phyloP scores from a whole-genome alignment of 1,140 invertebrate genomes.

The Ceratitis capitata region DNA sequence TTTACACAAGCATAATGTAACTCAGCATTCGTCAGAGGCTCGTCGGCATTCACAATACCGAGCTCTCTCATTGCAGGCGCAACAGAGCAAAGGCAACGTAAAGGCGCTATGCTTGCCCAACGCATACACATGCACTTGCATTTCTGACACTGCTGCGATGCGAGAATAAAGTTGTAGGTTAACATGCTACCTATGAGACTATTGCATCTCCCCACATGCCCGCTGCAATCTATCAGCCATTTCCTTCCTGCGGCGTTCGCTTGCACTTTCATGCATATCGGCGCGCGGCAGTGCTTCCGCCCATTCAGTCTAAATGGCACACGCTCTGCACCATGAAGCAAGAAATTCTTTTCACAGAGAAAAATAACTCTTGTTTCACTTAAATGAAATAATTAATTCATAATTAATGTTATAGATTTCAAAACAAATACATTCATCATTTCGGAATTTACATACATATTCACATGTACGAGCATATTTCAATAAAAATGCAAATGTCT shows the following conservation, averaged over 20 bases:
- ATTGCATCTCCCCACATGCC: neutral
- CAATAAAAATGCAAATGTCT: too few species aligned
- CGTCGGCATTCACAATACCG: neutral
- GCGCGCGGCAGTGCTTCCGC: constrained; percentile 8
- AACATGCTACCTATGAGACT: neutral
- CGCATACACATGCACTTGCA: neutral
- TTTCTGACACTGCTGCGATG: neutral
- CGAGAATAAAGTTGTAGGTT: neutral
- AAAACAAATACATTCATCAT: too few species aligned
- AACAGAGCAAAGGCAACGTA: neutral
- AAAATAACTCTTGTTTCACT: too few species aligned
- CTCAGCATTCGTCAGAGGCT: neutral
- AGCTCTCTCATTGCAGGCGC: neutral
- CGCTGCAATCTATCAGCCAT: neutral
- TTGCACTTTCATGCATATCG: constrained; percentile 51
- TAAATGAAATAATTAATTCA: too few species aligned
- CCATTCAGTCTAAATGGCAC: too few species aligned
- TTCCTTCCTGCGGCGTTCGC: constrained; percentile 16
- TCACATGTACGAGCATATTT: too few species aligned
- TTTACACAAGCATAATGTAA: neutral
- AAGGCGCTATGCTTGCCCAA: neutral
- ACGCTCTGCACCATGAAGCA: too few species aligned
- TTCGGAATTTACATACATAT: too few species aligned
- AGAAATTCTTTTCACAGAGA: too few species aligned
- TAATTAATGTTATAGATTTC: too few species aligned